Evolutionary conservation across 2,113 vertebrate species (phyloP), one percentile per base, ranked within the genome.

Genomic region (Tenrec ecaudatus): DNA sequence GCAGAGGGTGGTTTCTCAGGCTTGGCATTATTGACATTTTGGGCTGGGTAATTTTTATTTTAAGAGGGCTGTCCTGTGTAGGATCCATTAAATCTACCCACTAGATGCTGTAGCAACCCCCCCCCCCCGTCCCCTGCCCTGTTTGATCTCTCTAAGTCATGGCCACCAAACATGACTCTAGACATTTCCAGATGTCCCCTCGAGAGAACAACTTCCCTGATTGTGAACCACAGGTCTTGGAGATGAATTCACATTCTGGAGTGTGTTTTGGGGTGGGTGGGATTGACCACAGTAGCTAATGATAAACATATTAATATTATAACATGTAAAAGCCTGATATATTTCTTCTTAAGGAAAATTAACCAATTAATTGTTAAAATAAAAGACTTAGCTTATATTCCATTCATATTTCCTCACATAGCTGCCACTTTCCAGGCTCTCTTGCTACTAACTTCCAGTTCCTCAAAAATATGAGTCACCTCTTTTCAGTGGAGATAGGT

Each of bases 281-380:
- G 4, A 25, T 2, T 47, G 36, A 29, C 5, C n/a, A 15, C 15
- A 0, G 2, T 40, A 19, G 22, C 23, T 90, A 82, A 58, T 33
- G 86, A 11, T 80, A 82, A 86, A 77, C 82, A 6, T 89, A 25
- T 9, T 10, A 22, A 62, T 66, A 33, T 8, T 12, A 20, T 15
- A 88, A 66, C 53, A n/a, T 75, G n/a, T 33, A 38, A 85, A 82
- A 62, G 22, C 22, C 11, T 83, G 43, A 66, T 16, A n/a, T 82
- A 78, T 82, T 47, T 76, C 5, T 62, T 84, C 83, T 82, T 88
- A 76, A 78, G 60, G 33, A 3, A 3, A 62, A 6, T 19, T 20
- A 57, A 85, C 66, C 78, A 58, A 82, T 78, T 85, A 84, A 29
- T 82, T 91, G 66, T 62, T 73, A 1, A 91, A 14, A 53, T 53